Percentiles rank a stretch among this genome's conserved stretches.
Evolutionary conservation across 2,888 invertebrate genomes (phyloP).

Genomic region (Digitonthophagus gazella): DNA sequence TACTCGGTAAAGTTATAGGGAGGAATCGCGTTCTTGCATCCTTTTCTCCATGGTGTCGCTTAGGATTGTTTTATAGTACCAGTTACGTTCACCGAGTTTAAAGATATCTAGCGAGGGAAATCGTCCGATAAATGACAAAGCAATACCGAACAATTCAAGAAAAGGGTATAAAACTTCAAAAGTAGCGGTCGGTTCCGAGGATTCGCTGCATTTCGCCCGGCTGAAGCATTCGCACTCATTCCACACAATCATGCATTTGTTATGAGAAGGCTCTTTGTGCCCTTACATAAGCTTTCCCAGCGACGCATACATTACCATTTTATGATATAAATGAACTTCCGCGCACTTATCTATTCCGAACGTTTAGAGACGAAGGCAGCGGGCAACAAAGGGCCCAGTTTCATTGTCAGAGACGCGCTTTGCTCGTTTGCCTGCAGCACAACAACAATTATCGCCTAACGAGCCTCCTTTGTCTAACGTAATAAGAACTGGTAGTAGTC

Average conservation of each 20-base stretch:
- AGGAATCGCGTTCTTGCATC: no score
- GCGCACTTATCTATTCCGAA: constrained; percentile 9
- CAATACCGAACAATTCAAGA: no score
- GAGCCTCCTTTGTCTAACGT: background rate
- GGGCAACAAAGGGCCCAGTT: constrained; percentile 7
- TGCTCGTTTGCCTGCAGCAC: background rate
- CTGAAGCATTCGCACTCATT: background rate
- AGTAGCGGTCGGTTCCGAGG: background rate
- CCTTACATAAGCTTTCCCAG: background rate
- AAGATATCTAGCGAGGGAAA: no score
- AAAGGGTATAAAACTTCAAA: background rate
- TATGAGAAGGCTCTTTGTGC: constrained; percentile 1
- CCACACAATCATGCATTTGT: constrained; percentile 1
- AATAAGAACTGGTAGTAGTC: background rate
- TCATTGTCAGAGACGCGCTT: background rate
- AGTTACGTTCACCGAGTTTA: no score
- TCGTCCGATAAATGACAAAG: no score
- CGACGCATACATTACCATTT: constrained; percentile 13
- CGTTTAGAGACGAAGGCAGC: constrained; percentile 12
- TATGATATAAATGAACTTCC: constrained; percentile 16
- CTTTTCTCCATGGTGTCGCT: no score
- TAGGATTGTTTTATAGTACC: no score
- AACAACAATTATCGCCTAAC: background rate
- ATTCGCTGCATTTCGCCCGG: background rate
- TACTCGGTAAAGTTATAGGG: no score